Evolutionary conservation across 2,888 invertebrate genomes (phyloP).

Genomic region (Bembecia ichneumoniformis): DNA sequence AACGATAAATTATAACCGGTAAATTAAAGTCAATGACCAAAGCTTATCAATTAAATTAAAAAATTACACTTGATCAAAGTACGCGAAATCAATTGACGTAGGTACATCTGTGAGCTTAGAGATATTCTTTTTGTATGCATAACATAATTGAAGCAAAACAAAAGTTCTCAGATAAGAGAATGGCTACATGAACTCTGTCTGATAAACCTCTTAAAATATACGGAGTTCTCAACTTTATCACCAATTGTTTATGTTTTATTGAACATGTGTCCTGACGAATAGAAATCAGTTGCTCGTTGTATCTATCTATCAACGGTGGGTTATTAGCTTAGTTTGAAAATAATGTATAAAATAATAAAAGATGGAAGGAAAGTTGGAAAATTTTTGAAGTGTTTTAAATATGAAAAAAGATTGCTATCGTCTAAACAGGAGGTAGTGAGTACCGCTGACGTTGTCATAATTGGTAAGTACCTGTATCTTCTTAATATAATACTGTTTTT

Average conservation of each 20-base stretch:
- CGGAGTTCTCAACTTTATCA: neutral
- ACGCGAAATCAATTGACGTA: no score
- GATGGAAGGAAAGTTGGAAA: constrained; percentile 32
- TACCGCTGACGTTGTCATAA: constrained; percentile 83
- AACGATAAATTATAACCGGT: no score
- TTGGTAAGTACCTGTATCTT: constrained; percentile 67
- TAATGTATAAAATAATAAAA: constrained; percentile 52
- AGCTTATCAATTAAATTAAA: no score
- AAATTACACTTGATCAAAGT: no score
- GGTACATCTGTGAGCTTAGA: no score
- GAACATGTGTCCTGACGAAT: neutral
- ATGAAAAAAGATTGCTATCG: constrained; percentile 26
- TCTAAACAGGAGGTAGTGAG: constrained; percentile 41
- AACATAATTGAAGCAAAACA: neutral
- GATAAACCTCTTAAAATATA: constrained; percentile 10
- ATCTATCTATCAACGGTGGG: no score
- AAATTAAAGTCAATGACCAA: no score
- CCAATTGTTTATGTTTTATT: neutral
- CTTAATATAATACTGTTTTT: neutral
- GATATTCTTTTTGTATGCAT: neutral
- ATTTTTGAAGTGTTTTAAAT: constrained; percentile 32
- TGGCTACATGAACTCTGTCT: constrained; percentile 22
- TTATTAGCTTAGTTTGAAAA: constrained; percentile 6
- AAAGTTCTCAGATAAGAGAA: neutral
- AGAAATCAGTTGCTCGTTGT: neutral